phyloP scores from a whole-genome alignment of 2,797 vertebrate species.

The Dallia pectoralis region DNA sequence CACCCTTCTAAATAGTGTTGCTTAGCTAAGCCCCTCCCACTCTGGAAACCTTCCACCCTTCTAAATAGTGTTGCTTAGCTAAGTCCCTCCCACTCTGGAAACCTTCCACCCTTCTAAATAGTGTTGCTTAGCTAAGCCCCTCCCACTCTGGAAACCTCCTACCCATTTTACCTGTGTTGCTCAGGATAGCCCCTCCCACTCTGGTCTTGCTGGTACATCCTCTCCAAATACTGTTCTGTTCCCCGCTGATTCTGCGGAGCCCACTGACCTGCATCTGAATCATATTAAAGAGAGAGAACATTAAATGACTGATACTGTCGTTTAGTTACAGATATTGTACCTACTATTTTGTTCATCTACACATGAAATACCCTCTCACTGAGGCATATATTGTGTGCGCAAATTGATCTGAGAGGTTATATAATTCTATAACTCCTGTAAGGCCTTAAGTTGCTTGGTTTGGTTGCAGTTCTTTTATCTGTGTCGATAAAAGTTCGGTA shows the following conservation, averaged over 20 bases:
- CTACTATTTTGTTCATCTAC: background rate
- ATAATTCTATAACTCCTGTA: background rate
- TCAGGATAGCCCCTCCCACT: conserved; percentile 40
- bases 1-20: too few species aligned
- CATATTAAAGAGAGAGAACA: background rate
- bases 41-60: too few species aligned
- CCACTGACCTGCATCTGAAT: conserved; percentile 58
- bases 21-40: too few species aligned
- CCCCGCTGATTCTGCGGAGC: conserved; percentile 47
- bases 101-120: background rate
- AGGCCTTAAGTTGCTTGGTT: background rate
- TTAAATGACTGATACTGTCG: background rate
- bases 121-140: background rate
- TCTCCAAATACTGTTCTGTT: conserved; percentile 37
- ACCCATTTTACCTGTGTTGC: conserved; percentile 59
- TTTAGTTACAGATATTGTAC: background rate
- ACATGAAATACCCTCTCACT: background rate
- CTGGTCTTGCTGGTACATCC: conserved; percentile 42
- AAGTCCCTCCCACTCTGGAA: background rate
- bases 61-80: background rate
- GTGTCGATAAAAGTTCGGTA: conserved; percentile 41
- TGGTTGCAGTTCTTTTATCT: conserved; percentile 25
- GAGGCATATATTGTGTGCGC: background rate
- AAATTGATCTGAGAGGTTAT: background rate
- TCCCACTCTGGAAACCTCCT: background rate